These are phyloP conservation scores for Germaria angustata DNA, from an alignment of 2,888 invertebrate species.

Conservation along the genomic window DNA sequence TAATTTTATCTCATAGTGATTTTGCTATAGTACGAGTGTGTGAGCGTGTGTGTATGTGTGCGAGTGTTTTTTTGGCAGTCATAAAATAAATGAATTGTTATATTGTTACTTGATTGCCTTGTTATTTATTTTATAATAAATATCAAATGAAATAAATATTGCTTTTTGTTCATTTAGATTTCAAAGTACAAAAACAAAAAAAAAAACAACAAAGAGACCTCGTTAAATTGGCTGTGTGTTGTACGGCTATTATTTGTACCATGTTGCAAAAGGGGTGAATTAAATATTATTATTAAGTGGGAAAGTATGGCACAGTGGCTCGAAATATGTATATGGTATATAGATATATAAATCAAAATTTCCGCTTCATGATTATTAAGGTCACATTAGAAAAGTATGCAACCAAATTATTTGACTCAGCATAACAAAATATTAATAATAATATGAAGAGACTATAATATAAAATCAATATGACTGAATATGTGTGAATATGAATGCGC, in stretches of 20 bases:
- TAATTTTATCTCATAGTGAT: constrained; percentile 42
- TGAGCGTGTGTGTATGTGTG: constrained; percentile 6
- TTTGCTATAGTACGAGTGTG: constrained; percentile 28
- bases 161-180: constrained; percentile 28
- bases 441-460: too few relatives aligned
- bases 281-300: constrained; percentile 32
- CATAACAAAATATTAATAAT: too few relatives aligned
- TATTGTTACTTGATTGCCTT: constrained; percentile 76
- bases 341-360: too few relatives aligned
- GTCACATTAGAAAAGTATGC: too few relatives aligned
- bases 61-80: constrained; percentile 69
- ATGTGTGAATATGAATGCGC: too few relatives aligned
- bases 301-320: constrained; percentile 27
- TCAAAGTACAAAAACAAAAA: background rate
- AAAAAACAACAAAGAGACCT: constrained; percentile 25
- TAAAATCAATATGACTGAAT: too few relatives aligned
- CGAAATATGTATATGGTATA: background rate
- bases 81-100: constrained; percentile 79
- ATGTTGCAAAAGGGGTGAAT: constrained; percentile 47
- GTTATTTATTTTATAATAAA: constrained; percentile 69
- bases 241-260: background rate
- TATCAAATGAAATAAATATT: constrained; percentile 41
- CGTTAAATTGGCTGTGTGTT: constrained; percentile 37
- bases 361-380: too few relatives aligned
- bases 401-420: too few relatives aligned